Percentiles rank a stretch among this genome's conserved stretches.
These are phyloP conservation scores for Lagria hirta DNA, from an alignment of 2,888 invertebrate genomes.

Conservation along the genomic window DNA sequence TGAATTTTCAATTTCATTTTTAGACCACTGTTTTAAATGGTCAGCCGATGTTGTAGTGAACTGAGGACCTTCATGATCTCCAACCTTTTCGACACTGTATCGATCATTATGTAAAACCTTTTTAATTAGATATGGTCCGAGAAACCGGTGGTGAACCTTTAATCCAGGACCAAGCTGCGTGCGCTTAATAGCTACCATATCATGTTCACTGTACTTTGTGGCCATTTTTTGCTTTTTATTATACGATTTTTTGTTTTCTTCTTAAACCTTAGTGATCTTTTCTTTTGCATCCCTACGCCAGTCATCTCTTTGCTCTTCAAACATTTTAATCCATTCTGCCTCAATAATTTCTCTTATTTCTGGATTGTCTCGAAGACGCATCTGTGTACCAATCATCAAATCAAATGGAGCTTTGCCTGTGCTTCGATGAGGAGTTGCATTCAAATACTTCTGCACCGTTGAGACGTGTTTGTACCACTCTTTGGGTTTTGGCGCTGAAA, in stretches of 20 bases:
- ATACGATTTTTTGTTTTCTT: constrained; percentile 34
- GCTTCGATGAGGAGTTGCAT: constrained; percentile 1
- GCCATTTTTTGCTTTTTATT: constrained; percentile 34
- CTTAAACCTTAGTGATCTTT: constrained; percentile 27
- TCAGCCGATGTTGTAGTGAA: constrained; percentile 28
- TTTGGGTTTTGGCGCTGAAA: background rate
- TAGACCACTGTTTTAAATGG: constrained; percentile 30
- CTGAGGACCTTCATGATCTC: constrained; percentile 25
- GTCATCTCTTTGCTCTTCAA: constrained; percentile 23
- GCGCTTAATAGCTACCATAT: constrained; percentile 44
- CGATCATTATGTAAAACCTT: constrained; percentile 39
- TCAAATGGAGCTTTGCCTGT: background rate
- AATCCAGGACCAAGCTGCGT: constrained; percentile 46
- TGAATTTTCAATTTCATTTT: constrained; percentile 22
- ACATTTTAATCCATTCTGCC: constrained; percentile 17
- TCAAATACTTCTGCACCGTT: background rate
- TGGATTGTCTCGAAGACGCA: background rate
- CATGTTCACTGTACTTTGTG: constrained; percentile 31
- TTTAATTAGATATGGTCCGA: constrained; percentile 41
- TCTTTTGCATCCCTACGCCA: constrained; percentile 25
- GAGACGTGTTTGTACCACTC: background rate
- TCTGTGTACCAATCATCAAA: background rate
- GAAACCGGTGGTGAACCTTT: constrained; percentile 43
- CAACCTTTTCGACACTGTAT: constrained; percentile 41
- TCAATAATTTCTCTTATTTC: constrained; percentile 21